phyloP scores from a whole-genome alignment of 2,797 vertebrate species.

The Lophotriccus pileatus region DNA sequence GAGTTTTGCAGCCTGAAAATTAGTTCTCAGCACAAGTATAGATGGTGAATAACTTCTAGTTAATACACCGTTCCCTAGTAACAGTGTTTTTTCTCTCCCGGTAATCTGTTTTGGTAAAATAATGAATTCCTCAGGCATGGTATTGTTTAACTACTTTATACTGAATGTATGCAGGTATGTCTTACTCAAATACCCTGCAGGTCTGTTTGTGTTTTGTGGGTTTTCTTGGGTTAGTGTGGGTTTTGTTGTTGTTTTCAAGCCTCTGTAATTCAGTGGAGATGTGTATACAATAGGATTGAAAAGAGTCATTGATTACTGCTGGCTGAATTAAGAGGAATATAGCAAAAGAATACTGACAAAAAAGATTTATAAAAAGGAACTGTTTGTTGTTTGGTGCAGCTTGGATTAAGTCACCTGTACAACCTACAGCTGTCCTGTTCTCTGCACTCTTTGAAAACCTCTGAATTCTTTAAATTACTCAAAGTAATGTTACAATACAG shows the following conservation, averaged over 20 bases:
- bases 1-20: background rate
- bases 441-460: background rate
- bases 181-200: background rate
- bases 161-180: background rate
- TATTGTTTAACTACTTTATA: background rate
- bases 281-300: background rate
- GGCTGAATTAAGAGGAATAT: background rate
- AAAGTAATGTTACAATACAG: background rate
- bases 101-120: background rate
- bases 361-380: background rate
- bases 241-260: background rate
- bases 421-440: background rate
- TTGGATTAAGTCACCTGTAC: background rate
- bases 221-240: fast-evolving
- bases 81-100: background rate
- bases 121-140: background rate
- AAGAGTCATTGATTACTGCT: background rate
- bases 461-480: background rate
- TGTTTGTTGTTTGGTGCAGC: background rate
- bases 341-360: background rate
- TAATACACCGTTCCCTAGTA: background rate
- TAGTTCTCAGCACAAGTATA: background rate
- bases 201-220: fast-evolving
- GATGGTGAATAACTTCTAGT: background rate
- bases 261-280: background rate